These are phyloP conservation scores for Plectrocnemia conspersa DNA, from an alignment of 1,140 invertebrate genomes.

Conservation along the genomic window DNA sequence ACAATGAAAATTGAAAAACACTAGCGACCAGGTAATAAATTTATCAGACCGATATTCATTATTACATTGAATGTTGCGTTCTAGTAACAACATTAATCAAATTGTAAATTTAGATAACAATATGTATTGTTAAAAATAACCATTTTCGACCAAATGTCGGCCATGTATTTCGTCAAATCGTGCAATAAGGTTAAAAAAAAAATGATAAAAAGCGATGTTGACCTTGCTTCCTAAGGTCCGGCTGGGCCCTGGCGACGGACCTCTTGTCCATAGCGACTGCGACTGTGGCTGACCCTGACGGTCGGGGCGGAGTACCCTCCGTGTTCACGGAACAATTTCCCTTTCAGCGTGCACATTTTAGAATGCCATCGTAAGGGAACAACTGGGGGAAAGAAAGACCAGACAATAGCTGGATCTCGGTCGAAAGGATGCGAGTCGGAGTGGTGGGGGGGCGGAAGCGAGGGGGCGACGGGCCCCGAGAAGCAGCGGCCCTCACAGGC, in stretches of 20 bases:
- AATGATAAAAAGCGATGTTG: neutral
- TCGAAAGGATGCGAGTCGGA: conserved; percentile 17
- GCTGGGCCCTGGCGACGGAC: conserved; percentile 39
- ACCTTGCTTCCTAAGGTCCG: conserved; percentile 11
- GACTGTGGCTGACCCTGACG: conserved; percentile 41
- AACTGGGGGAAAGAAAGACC: conserved; percentile 52
- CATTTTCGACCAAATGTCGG: too few species aligned
- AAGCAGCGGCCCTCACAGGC: conserved; percentile 23
- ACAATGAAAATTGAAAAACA: too few species aligned
- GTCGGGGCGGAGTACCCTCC: conserved; percentile 54
- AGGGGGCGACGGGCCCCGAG: conserved; percentile 17
- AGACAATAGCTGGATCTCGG: conserved; percentile 36
- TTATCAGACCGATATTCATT: too few species aligned
- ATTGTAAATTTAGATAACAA: too few species aligned
- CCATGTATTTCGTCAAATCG: too few species aligned
- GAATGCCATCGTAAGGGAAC: conserved; percentile 71
- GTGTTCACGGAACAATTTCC: conserved; percentile 55
- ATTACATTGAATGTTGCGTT: too few species aligned
- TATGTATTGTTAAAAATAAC: too few species aligned
- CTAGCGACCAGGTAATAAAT: too few species aligned
- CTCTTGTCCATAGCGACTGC: conserved; percentile 68
- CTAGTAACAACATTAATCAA: too few species aligned
- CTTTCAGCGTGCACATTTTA: conserved; percentile 67
- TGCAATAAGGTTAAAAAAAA: too few species aligned
- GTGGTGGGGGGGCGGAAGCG: conserved; percentile 6